phyloP scores from a whole-genome alignment of 2,113 vertebrate genomes.

The Lates calcarifer region DNA sequence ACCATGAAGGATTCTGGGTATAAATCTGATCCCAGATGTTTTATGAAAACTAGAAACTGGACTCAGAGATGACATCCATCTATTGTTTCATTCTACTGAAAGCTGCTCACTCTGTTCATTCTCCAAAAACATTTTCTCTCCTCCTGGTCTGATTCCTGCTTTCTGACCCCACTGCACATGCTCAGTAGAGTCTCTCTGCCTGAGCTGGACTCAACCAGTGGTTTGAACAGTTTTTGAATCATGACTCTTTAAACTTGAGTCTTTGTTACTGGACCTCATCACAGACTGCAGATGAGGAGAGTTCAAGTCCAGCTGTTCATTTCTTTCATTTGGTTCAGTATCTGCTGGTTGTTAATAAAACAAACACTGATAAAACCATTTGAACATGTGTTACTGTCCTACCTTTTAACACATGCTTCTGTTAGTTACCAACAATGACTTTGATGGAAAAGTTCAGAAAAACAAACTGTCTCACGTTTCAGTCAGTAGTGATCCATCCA shows the following conservation, averaged over 20 bases:
- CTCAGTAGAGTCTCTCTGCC: too few species aligned
- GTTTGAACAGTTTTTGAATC: too few species aligned
- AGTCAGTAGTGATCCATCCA: constrained; percentile 5
- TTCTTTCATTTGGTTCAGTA: neutral
- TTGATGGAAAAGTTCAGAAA: neutral
- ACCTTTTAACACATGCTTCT: neutral
- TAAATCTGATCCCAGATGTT: too few species aligned
- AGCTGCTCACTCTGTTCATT: too few species aligned
- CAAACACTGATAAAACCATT: neutral
- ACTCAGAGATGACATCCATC: too few species aligned
- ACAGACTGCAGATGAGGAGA: neutral
- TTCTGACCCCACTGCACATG: too few species aligned
- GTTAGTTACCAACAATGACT: neutral
- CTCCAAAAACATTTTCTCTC: too few species aligned
- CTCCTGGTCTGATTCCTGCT: too few species aligned
- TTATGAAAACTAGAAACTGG: too few species aligned
- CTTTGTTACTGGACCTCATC: neutral
- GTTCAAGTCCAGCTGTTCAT: neutral
- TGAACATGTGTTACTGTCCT: neutral
- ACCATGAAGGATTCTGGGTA: too few species aligned
- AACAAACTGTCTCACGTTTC: neutral
- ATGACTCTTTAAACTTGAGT: neutral
- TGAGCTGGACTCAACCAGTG: too few species aligned
- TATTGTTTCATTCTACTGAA: too few species aligned
- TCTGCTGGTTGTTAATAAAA: neutral